These are phyloP conservation scores for Sycophila texana DNA, from an alignment of 2,888 invertebrate genomes.

Conservation along the genomic window DNA sequence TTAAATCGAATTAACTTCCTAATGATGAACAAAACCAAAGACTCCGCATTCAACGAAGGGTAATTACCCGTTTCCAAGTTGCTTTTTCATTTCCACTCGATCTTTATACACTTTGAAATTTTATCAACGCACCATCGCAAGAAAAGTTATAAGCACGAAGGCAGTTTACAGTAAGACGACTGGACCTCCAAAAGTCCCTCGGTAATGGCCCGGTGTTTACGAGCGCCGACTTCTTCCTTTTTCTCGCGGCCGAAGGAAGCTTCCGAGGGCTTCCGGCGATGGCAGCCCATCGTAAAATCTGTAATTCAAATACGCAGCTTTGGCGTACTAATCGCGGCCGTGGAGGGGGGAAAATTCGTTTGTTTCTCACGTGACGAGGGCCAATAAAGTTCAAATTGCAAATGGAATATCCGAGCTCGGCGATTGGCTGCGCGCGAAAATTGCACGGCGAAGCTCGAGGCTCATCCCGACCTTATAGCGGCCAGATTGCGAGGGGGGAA, in stretches of 20 bases:
- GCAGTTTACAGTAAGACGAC: too few relatives aligned
- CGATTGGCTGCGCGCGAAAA: constrained; percentile 59
- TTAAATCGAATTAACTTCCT: too few relatives aligned
- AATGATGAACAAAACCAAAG: too few relatives aligned
- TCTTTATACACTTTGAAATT: too few relatives aligned
- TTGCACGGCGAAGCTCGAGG: constrained; percentile 58
- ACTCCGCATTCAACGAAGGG: too few relatives aligned
- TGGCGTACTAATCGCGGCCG: constrained; percentile 30
- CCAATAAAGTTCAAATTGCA: constrained; percentile 70
- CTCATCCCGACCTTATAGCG: constrained; percentile 47
- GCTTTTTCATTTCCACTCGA: too few relatives aligned
- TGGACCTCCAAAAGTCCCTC: too few relatives aligned
- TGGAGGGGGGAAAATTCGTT: constrained; percentile 43
- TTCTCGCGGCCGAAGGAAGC: not conserved
- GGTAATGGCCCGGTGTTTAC: too few relatives aligned
- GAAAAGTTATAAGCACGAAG: too few relatives aligned
- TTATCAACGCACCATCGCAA: too few relatives aligned
- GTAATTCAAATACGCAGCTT: constrained; percentile 49
- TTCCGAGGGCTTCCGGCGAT: constrained; percentile 21
- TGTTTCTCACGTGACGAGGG: constrained; percentile 66
- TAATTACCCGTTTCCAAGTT: too few relatives aligned
- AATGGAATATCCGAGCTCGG: constrained; percentile 66
- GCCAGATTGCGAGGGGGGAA: constrained; percentile 39
- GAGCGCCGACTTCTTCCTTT: too few relatives aligned
- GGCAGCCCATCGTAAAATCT: constrained; percentile 47